Percentiles rank a stretch among this genome's conserved stretches.
These are phyloP conservation scores for Hemithea aestivaria DNA, from an alignment of 2,888 invertebrate species.

Conservation along the genomic window DNA sequence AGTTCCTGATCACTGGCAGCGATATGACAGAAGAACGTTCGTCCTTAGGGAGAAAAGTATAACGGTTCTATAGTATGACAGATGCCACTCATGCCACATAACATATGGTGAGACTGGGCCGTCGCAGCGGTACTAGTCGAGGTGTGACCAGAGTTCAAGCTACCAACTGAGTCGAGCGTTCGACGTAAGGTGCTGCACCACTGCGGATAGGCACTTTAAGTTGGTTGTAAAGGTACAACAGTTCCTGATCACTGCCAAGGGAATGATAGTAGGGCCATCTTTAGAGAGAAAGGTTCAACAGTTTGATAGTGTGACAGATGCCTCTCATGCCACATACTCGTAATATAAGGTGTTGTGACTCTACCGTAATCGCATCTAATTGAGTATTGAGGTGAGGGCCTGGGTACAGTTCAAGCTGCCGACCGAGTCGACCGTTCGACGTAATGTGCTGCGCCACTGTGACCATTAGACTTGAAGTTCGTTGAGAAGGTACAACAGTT, in stretches of 20 bases:
- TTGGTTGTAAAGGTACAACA: not conserved
- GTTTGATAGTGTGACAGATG: slow-evolving; percentile 93
- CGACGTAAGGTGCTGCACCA: slow-evolving; percentile 72
- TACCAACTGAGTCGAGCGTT: slow-evolving; percentile 69
- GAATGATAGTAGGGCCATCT: too few species aligned
- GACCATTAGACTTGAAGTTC: not conserved
- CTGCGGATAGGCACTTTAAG: slow-evolving; percentile 35
- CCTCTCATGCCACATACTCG: slow-evolving; percentile 89
- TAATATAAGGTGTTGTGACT: slow-evolving; percentile 81
- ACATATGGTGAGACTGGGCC: slow-evolving; percentile 80
- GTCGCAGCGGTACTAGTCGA: slow-evolving; percentile 41
- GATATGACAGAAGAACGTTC: too few species aligned
- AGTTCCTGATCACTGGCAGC: not conserved
- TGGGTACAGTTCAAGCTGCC: slow-evolving; percentile 70
- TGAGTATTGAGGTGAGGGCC: slow-evolving; percentile 48
- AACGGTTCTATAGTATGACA: too few species aligned
- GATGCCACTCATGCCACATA: too few species aligned
- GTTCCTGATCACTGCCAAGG: not conserved
- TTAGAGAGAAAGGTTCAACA: too few species aligned
- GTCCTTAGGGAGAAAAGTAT: too few species aligned
- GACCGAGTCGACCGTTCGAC: slow-evolving; percentile 67
- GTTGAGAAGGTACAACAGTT: not conserved
- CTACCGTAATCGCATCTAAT: slow-evolving; percentile 49
- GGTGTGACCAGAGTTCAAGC: slow-evolving; percentile 66
- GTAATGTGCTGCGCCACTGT: slow-evolving; percentile 73